Evolutionary conservation across 1,140 invertebrate species (phyloP).

Genomic region (Lanistes nyassanus): DNA sequence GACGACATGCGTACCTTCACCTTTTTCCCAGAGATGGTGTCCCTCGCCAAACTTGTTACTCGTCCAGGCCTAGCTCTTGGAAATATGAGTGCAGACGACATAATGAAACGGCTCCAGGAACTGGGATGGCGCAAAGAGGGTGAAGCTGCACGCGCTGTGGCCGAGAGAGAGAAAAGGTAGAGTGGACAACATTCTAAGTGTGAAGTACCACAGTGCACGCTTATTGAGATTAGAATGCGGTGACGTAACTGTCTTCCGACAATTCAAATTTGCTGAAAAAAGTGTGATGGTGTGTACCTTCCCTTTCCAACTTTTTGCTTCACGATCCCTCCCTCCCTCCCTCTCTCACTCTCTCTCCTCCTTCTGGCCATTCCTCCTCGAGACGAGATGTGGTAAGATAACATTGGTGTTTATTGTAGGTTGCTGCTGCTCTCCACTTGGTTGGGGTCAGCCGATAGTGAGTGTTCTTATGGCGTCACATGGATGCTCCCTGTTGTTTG

Average conservation of each 20-base stretch:
- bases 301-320: not conserved
- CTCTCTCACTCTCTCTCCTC: conserved; percentile 8
- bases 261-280: no score
- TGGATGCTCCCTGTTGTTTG: no score
- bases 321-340: not conserved
- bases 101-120: conserved; percentile 12
- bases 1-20: not conserved
- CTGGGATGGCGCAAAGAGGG: conserved; percentile 23
- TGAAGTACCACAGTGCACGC: not conserved
- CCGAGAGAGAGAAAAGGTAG: conserved; percentile 17
- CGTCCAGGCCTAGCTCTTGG: not conserved
- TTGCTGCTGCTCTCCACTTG: no score
- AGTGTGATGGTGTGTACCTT: no score
- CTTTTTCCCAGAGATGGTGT: conserved; percentile 18
- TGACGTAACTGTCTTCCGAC: not conserved
- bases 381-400: no score
- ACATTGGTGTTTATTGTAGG: no score
- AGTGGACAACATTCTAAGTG: not conserved
- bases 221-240: not conserved
- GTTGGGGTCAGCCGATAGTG: no score
- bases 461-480: no score
- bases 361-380: not conserved
- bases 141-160: not conserved
- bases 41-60: conserved; percentile 6
- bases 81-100: conserved; percentile 16